Evolutionary conservation across 2,797 vertebrate genomes (phyloP), one percentile per base, ranked within the genome.

Genomic region (Ciconia nigra): DNA sequence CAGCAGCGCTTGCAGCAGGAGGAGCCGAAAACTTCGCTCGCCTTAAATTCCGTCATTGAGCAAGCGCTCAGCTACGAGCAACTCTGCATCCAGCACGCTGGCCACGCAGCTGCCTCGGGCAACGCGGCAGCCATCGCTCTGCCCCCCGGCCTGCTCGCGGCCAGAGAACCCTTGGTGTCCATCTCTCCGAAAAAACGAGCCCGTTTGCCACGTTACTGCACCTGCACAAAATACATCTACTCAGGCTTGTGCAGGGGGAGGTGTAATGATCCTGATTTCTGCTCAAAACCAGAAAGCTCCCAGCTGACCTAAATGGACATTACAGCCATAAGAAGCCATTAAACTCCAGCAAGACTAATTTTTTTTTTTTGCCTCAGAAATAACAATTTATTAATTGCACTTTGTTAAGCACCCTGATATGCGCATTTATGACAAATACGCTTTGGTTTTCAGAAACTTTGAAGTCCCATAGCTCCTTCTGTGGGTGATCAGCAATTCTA

Each of bases 91-190:
- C 37, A 6, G 74, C 58, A 13, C 2, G 13, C 70, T 2, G 13
- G 70, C 41, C 26, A 8, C 20, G 4, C 55, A 11, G 46, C 46
- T 3, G 47, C 39, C 1, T 2, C 15, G 29, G 51, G 15, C 12
- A n/a, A 10, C 3, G 20, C 11, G 3, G 42, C 26, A 5, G 24
- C 5, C 42, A 5, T 5, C 35, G 12, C 6, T 12, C 22, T 15
- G 22, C 29, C 15, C 25, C 55, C 10, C 4, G 4, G 28, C 11
- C 55, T 5, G 22, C 37, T n/a, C 16, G 1, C 57, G 0, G 66
- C 49, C 25, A 16, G 19, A 6, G 14, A 41, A 7, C 21, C 42
- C 18, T 21, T 0, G 3, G 13, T 5, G 22, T 6, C 31, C 5
- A n/a, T 2, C 20, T 18, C 46, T 4, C 47, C 2, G 28, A 37